phyloP scores from a whole-genome alignment of 2,797 vertebrate species.

The Megalops cyprinoides region DNA sequence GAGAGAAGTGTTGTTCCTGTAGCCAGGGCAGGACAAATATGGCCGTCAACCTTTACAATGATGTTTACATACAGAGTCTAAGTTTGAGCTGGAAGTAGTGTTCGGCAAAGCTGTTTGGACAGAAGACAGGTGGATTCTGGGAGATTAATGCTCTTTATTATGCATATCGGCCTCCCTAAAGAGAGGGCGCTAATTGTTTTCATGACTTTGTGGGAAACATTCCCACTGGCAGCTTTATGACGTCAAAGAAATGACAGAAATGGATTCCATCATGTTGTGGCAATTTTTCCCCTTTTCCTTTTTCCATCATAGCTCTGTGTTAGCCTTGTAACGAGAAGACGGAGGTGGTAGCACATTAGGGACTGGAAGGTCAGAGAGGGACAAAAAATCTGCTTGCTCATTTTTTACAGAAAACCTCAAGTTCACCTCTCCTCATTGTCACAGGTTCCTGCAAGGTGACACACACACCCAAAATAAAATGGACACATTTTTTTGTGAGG shows the following conservation, averaged over 20 bases:
- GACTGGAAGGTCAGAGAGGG: constrained; percentile 9
- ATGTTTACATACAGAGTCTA: too few species aligned
- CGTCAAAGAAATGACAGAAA: too few species aligned
- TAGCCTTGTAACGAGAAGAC: background rate
- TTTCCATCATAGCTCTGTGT: too few species aligned
- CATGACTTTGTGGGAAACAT: background rate
- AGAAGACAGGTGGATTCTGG: background rate
- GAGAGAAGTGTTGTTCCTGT: too few species aligned
- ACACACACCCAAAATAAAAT: constrained; percentile 57
- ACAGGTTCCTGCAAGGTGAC: constrained; percentile 62
- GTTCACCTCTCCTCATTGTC: constrained; percentile 55
- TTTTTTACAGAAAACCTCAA: constrained; percentile 53
- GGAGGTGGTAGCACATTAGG: constrained; percentile 17
- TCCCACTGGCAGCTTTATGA: too few species aligned
- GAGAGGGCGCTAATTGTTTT: background rate
- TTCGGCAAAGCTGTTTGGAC: too few species aligned
- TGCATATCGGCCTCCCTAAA: background rate
- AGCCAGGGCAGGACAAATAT: too few species aligned
- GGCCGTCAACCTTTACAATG: too few species aligned
- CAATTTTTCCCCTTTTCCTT: too few species aligned
- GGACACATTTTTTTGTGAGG: constrained; percentile 54
- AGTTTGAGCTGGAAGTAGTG: too few species aligned
- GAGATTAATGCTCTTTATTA: background rate
- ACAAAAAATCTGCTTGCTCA: constrained; percentile 53
- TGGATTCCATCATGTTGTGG: too few species aligned